These are phyloP conservation scores for Ceratitis capitata DNA, from an alignment of 1,140 invertebrate species.

Conservation along the genomic window DNA sequence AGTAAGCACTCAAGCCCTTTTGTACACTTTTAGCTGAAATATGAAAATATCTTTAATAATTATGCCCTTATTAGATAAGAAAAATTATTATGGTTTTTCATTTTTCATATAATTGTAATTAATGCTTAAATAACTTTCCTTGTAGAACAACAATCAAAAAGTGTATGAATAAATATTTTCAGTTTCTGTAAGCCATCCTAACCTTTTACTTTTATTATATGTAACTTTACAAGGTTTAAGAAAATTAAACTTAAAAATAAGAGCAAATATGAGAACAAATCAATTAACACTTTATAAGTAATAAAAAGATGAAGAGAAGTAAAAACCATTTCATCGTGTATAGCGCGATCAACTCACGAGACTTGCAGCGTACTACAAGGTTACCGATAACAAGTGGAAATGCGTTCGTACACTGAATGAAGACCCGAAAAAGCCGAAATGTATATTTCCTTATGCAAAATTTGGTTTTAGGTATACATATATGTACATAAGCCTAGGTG, in stretches of 20 bases:
- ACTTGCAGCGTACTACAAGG: background rate
- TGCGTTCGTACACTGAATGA: background rate
- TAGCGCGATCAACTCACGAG: conserved; percentile 25
- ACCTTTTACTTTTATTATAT: background rate
- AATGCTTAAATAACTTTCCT: too few relatives aligned
- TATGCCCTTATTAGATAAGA: background rate
- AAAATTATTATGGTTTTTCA: too few relatives aligned
- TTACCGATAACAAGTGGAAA: background rate
- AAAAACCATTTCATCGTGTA: background rate
- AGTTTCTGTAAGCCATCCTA: background rate
- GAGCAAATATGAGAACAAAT: background rate
- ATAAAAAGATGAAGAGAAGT: background rate
- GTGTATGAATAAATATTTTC: background rate
- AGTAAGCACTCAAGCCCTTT: background rate
- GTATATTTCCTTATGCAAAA: too few relatives aligned
- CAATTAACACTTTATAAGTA: background rate
- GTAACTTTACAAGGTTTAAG: background rate
- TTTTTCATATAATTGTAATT: too few relatives aligned
- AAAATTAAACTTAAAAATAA: conserved; percentile 13
- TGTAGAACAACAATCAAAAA: background rate
- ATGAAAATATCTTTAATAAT: background rate
- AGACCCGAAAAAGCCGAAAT: background rate
- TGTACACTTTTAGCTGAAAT: background rate
- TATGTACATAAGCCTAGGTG: too few relatives aligned
- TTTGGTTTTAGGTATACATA: too few relatives aligned